Percentiles rank a stretch among this genome's conserved stretches.
phyloP scores from a whole-genome alignment of 2,797 vertebrate genomes.

The Bradypodion ventrale region DNA sequence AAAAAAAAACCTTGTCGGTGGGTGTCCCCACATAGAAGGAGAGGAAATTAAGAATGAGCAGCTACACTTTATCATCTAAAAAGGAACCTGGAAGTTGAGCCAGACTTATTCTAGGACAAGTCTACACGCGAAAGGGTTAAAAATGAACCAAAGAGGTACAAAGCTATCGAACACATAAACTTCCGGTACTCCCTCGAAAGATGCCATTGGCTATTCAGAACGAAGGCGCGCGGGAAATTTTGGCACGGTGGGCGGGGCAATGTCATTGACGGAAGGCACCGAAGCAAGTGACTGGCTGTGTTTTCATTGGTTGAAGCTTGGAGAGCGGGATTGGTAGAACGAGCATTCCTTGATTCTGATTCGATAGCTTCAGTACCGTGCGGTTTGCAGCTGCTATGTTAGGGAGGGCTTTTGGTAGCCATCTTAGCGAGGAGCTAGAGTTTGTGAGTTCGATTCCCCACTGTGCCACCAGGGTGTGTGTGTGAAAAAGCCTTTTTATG shows the following conservation, averaged over 20 bases:
- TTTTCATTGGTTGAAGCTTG: neutral
- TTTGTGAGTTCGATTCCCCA: too few relatives aligned
- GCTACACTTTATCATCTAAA: too few relatives aligned
- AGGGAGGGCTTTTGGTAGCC: neutral
- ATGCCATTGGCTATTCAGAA: neutral
- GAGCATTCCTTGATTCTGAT: neutral
- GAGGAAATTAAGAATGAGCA: too few relatives aligned
- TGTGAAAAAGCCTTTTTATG: too few relatives aligned
- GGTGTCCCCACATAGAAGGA: too few relatives aligned
- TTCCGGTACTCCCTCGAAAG: neutral
- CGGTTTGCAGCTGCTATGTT: neutral
- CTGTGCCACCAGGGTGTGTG: too few relatives aligned
- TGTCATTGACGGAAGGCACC: neutral
- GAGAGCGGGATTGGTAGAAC: too few relatives aligned
- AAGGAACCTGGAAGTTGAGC: neutral
- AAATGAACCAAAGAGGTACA: neutral
- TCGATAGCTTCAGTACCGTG: neutral
- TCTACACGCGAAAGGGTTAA: neutral
- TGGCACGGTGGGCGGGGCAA: neutral
- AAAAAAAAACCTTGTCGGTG: too few relatives aligned
- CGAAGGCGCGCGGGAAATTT: neutral
- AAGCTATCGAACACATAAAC: rapidly evolving
- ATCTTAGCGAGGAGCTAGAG: too few relatives aligned
- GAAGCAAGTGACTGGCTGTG: neutral
- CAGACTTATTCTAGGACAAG: neutral